Evolutionary conservation across 2,797 vertebrate species (phyloP), one percentile per base, ranked within the genome.

Genomic region (Brotula barbata): DNA sequence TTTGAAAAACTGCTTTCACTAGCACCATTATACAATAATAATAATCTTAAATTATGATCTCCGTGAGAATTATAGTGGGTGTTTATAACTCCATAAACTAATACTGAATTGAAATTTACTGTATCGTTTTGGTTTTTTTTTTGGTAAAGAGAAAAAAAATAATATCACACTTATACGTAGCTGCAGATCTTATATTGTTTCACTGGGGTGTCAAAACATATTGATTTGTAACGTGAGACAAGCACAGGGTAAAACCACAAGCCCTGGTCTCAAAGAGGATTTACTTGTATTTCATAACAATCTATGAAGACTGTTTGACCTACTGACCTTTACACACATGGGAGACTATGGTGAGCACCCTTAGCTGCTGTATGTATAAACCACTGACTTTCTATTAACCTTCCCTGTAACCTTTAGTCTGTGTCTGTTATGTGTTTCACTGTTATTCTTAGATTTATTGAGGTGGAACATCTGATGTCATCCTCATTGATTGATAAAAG

Each of bases 141-240:
- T 33, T 6, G 31, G 6, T 33, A 6, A 11, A 6, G 31, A 6
- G 11, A 33, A 33, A 33, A 36, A 55, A 56, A 54, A 62, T 66
- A 41, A 63, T 33, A 73, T 67, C 53, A 65, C 42, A 41, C 21
- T 72, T 60, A 81, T 59, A 56, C 43, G 64, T 37, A 36, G 50
- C 59, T 58, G 49, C 70, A 77, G 47, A 49, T 56, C 60, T 67
- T 71, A 58, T 61, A 77, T 72, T 71, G 61, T 60, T 71, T 82
- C 56, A 68, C 77, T 68, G 52, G 40, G 59, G 76, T 71, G 71
- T 84, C 78, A 82, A 83, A 84, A 81, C 82, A 74, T 81, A 86
- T 78, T 72, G 81, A 85, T 82, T 67, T 75, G 72, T 73, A 77
- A 82, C 69, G 50, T 62, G 76, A 81, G 69, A 44, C 71, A 47